Conservation (phyloP, 1,140 invertebrate genomes). For the Ectropis grisescens region DNA sequence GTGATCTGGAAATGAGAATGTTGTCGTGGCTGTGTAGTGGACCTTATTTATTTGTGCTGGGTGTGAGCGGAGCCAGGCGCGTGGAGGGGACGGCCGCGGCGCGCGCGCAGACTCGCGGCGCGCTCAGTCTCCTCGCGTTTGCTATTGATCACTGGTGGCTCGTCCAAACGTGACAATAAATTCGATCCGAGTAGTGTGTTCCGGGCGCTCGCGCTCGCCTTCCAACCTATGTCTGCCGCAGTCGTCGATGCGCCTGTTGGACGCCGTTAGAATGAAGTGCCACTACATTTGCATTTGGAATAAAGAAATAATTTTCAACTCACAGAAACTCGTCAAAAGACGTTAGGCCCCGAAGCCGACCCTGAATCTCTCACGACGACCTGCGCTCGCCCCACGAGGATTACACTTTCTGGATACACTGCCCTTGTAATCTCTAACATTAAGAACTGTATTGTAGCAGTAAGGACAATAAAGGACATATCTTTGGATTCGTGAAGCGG, state of each 20-base stretch:
- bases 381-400: constrained; percentile 45
- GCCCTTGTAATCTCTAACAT: constrained; percentile 47
- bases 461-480: constrained; percentile 35
- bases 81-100: constrained; percentile 27
- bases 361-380: constrained; percentile 46
- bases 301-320: constrained; percentile 90
- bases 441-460: constrained; percentile 38
- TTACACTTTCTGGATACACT: constrained; percentile 45
- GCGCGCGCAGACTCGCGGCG: constrained; percentile 42
- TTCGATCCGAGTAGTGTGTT: constrained; percentile 43
- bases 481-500: constrained; percentile 23
- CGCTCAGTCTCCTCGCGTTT: constrained; percentile 48
- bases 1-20: neutral
- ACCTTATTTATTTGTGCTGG: too few relatives aligned
- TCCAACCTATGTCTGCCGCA: constrained; percentile 60
- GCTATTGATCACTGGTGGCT: constrained; percentile 28
- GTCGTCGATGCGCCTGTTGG: constrained; percentile 52
- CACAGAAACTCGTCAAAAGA: constrained; percentile 91
- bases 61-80: too few relatives aligned
- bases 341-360: constrained; percentile 62
- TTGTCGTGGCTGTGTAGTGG: neutral
- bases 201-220: constrained; percentile 56
- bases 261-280: constrained; percentile 75
- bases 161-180: constrained; percentile 58
- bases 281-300: constrained; percentile 90